phyloP scores from a whole-genome alignment of 2,113 vertebrate species.

The Podarcis raffonei region DNA sequence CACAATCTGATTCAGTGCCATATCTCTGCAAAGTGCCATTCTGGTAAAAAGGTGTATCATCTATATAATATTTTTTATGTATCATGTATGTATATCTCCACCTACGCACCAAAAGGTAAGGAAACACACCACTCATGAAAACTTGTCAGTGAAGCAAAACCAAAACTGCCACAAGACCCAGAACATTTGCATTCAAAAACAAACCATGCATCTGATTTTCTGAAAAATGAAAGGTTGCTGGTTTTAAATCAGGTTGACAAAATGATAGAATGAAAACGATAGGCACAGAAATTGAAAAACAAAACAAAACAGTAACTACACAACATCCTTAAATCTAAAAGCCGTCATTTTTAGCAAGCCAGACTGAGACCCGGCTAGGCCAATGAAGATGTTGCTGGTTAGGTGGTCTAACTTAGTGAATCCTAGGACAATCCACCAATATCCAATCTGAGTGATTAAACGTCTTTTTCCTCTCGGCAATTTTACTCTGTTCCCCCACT shows the following conservation, averaged over 20 bases:
- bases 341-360: constrained; percentile 17
- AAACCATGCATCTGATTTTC: constrained; percentile 61
- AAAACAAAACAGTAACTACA: neutral
- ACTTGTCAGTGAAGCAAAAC: constrained; percentile 58
- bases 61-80: neutral
- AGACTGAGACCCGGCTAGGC: too few species aligned
- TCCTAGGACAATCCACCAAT: neutral
- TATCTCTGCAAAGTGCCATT: constrained; percentile 8
- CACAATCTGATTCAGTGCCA: constrained; percentile 43
- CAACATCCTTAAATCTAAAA: constrained; percentile 35
- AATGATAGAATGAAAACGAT: constrained; percentile 52
- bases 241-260: constrained; percentile 54
- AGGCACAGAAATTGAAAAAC: constrained; percentile 44
- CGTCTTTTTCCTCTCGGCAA: constrained; percentile 37
- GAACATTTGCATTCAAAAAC: constrained; percentile 72
- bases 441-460: constrained; percentile 40
- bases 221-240: constrained; percentile 64
- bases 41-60: neutral
- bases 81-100: neutral
- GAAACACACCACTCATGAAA: constrained; percentile 43
- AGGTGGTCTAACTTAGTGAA: neutral
- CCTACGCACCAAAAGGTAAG: neutral
- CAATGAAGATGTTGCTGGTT: neutral
- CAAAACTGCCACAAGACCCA: constrained; percentile 69
- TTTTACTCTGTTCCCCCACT: neutral